Conservation (phyloP, 2,797 vertebrate species). For the Erethizon dorsatum region DNA sequence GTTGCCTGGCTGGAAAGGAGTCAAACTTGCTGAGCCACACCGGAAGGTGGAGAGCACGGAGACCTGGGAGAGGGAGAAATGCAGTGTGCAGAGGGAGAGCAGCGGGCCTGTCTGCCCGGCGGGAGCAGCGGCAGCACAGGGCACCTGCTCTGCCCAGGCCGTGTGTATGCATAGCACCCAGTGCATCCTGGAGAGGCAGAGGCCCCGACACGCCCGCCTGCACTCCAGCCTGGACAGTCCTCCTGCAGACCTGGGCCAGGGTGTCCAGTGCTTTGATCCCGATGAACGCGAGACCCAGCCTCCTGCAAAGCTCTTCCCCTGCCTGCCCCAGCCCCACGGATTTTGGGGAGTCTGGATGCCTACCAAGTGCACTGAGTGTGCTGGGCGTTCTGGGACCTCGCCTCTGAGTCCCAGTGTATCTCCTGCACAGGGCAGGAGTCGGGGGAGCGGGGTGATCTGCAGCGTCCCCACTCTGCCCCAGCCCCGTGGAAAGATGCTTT, state of each 20-base stretch:
- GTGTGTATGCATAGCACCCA: no score
- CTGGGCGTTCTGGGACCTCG: neutral
- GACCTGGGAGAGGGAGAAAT: neutral
- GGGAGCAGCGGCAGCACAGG: no score
- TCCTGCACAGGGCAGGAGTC: neutral
- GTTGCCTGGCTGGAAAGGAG: neutral
- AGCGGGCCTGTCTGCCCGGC: no score
- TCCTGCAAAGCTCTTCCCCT: neutral
- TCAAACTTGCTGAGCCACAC: neutral
- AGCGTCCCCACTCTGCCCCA: neutral
- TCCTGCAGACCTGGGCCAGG: neutral
- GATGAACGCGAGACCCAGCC: neutral
- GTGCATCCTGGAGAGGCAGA: neutral
- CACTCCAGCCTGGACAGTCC: no score
- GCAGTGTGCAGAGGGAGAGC: neutral
- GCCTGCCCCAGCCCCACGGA: neutral
- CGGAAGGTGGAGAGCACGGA: rapidly evolving
- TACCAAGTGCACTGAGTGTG: no score
- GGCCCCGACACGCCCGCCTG: neutral
- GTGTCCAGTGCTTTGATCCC: neutral
- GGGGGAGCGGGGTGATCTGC: neutral
- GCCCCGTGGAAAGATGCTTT: neutral
- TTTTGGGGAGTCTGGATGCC: neutral
- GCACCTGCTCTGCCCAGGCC: no score
- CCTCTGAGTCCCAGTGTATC: neutral